Conservation (phyloP, 2,888 invertebrate species). For the Sussaba pulchella region DNA sequence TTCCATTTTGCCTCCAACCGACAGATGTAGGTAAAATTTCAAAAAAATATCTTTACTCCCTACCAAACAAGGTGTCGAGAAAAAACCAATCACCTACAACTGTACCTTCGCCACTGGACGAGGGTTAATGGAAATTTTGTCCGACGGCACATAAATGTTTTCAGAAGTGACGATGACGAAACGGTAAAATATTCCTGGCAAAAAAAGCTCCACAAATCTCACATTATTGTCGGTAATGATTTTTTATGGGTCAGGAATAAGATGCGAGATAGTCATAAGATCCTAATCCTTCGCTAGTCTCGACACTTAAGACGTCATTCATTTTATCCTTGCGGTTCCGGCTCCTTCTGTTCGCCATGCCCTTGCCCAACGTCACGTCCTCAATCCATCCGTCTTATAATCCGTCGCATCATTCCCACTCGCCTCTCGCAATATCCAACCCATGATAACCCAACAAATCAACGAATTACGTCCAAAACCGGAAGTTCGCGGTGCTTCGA, state of each 20-base stretch:
- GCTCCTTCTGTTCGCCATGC: background rate
- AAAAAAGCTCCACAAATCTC: slow-evolving; percentile 22
- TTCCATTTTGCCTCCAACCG: no score
- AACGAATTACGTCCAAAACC: slow-evolving; percentile 1
- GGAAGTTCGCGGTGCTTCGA: background rate
- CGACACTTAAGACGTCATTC: slow-evolving; percentile 39
- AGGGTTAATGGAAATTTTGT: no score
- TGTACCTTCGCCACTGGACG: no score
- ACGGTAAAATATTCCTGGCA: slow-evolving; percentile 42
- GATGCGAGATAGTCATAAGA: slow-evolving; percentile 55
- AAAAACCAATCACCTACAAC: no score
- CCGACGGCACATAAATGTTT: no score
- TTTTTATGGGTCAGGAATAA: slow-evolving; percentile 42
- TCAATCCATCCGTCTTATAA: background rate
- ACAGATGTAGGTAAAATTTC: no score
- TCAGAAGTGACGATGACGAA: background rate
- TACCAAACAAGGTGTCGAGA: no score
- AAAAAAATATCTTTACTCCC: no score
- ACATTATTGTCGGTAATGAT: slow-evolving; percentile 1
- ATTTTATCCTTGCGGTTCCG: background rate
- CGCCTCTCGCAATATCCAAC: slow-evolving; percentile 17
- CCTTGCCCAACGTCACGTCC: background rate
- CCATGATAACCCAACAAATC: no score
- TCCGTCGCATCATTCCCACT: background rate
- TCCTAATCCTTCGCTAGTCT: slow-evolving; percentile 48